A percentile compares a stretch with the other conserved stretches of the same genome.
Conservation (phyloP, 1,140 invertebrate species). For the Myzus persicae region DNA sequence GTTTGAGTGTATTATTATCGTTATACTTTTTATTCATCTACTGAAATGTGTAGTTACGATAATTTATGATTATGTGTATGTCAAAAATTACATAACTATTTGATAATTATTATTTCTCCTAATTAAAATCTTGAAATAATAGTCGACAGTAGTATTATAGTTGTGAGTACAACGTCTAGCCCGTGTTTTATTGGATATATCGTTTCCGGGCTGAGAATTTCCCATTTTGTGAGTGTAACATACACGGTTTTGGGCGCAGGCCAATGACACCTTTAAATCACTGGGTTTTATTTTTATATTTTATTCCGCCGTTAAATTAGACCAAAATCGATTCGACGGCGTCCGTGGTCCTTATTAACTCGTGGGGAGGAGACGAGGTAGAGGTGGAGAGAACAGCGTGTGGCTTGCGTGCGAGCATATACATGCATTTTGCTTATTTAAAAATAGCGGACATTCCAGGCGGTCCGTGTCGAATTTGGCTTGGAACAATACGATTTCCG, state of each 20-base stretch:
- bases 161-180: neutral
- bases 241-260: conserved; percentile 33
- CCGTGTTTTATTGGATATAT: conserved; percentile 44
- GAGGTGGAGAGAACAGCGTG: neutral
- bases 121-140: conserved; percentile 33
- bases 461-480: conserved; percentile 57
- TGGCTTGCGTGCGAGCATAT: neutral
- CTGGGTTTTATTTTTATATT: conserved; percentile 57
- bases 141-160: neutral
- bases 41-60: neutral
- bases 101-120: conserved; percentile 8
- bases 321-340: conserved; percentile 52
- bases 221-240: conserved; percentile 30
- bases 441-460: conserved; percentile 59
- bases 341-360: conserved; percentile 52
- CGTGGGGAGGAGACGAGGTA: neutral
- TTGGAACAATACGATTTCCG: conserved; percentile 56
- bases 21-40: neutral
- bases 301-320: conserved; percentile 45
- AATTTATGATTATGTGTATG: neutral
- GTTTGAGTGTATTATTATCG: conserved; percentile 1
- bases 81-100: neutral
- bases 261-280: conserved; percentile 58
- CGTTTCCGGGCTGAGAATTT: conserved; percentile 48
- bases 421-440: conserved; percentile 50